Percentiles rank a stretch among this genome's conserved stretches.
Conservation (phyloP, 2,888 invertebrate genomes). For the Halictus quadricinctus region DNA sequence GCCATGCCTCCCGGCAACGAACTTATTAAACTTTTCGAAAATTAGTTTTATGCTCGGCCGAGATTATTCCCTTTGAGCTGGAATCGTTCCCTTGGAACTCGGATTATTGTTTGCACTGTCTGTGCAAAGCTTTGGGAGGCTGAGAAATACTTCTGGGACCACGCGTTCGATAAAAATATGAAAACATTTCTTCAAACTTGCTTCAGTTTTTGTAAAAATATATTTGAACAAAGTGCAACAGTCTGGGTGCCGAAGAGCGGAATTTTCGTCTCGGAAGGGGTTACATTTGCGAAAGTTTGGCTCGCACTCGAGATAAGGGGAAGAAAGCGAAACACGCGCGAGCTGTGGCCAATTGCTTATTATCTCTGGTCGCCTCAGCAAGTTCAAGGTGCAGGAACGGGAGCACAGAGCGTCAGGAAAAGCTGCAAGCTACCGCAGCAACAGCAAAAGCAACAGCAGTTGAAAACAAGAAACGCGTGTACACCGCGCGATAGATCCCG, state of each 20-base stretch:
- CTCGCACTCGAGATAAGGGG: background rate
- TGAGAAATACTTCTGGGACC: too few species aligned
- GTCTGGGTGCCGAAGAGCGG: background rate
- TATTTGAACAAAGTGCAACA: too few species aligned
- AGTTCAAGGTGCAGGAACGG: conserved; percentile 2
- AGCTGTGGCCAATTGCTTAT: too few species aligned
- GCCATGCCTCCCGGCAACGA: background rate
- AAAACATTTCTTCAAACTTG: too few species aligned
- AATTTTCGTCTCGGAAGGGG: background rate
- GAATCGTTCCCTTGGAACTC: background rate
- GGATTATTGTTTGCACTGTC: background rate
- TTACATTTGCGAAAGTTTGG: background rate
- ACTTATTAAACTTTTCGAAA: background rate
- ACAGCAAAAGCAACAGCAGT: background rate
- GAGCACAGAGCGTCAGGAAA: background rate
- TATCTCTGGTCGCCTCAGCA: background rate
- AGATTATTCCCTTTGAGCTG: background rate
- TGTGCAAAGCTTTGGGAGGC: too few species aligned
- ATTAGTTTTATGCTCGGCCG: background rate
- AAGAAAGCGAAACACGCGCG: background rate
- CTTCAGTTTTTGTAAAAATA: too few species aligned
- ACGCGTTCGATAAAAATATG: too few species aligned
- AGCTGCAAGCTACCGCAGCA: background rate
- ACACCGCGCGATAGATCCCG: background rate
- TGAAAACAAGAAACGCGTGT: conserved; percentile 8